These are phyloP conservation scores for Notothenia rossii DNA, from an alignment of 2,113 vertebrate species.

Conservation along the genomic window DNA sequence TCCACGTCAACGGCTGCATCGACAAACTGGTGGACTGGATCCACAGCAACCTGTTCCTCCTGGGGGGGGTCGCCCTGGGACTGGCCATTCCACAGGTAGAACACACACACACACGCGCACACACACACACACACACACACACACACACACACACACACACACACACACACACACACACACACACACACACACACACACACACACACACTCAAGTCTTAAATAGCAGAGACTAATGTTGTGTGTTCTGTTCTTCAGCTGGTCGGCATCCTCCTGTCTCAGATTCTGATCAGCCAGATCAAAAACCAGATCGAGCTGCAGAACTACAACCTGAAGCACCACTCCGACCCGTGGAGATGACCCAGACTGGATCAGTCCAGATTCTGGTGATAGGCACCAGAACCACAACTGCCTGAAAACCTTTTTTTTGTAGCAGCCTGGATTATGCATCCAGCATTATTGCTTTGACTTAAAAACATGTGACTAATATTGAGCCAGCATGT, in stretches of 20 bases:
- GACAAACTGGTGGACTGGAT: conserved; percentile 94
- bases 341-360: conserved; percentile 88
- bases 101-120: background rate
- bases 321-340: conserved; percentile 88
- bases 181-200: background rate
- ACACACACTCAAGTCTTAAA: background rate
- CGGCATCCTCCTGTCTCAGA: conserved; percentile 93
- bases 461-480: background rate
- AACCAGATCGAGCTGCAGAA: conserved; percentile 93
- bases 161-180: background rate
- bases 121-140: conserved; percentile 1
- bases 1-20: conserved; percentile 94
- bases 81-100: conserved; percentile 92
- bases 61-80: conserved; percentile 91
- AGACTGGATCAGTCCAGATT: background rate
- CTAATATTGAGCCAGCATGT: background rate
- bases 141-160: background rate
- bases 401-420: too few relatives aligned
- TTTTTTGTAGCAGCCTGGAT: background rate
- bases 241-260: conserved; percentile 85
- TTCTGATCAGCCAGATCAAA: conserved; percentile 92
- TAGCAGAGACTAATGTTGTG: conserved; percentile 6
- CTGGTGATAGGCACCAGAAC: background rate
- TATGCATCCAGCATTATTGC: background rate
- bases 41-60: conserved; percentile 92